A percentile compares a stretch with the other conserved stretches of the same genome.
Evolutionary conservation across 35 echinoderm and acorn worm genomes (phyloP).

Genomic region (Strongylocentrotus purpuratus): DNA sequence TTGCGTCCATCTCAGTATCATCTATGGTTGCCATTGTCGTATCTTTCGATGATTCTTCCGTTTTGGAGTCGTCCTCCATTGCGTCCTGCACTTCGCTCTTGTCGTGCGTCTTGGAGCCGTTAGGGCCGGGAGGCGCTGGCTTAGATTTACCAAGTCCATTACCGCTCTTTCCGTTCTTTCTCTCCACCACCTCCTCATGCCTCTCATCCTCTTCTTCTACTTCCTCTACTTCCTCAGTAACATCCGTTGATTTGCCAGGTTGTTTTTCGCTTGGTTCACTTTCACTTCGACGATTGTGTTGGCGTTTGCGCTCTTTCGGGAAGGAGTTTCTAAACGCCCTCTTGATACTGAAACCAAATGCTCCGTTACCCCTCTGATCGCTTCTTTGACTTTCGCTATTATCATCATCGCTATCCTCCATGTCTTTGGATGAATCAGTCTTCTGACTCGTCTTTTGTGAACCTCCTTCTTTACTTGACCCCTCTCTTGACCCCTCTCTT

Average conservation of each 20-base stretch:
- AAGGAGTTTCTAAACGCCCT: slow-evolving; percentile 76
- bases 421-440: slow-evolving; percentile 22
- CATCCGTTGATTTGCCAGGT: background rate
- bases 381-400: background rate
- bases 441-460: background rate
- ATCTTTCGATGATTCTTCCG: background rate
- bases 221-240: slow-evolving; percentile 34
- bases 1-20: slow-evolving; percentile 31
- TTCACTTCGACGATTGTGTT: slow-evolving; percentile 84
- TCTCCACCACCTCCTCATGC: background rate
- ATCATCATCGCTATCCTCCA: slow-evolving; percentile 38
- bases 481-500: background rate
- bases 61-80: slow-evolving; percentile 33
- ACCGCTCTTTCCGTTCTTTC: background rate
- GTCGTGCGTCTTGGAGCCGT: background rate
- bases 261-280: slow-evolving; percentile 65
- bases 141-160: slow-evolving; percentile 23
- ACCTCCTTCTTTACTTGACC: background rate
- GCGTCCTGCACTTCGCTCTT: background rate
- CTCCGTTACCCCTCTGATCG: slow-evolving; percentile 3
- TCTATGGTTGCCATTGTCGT: background rate
- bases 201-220: slow-evolving; percentile 6
- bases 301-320: slow-evolving; percentile 71
- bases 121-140: background rate
- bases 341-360: slow-evolving; percentile 64